Evolutionary conservation across 1,140 invertebrate species (phyloP).

Genomic region (Ericerus pela): DNA sequence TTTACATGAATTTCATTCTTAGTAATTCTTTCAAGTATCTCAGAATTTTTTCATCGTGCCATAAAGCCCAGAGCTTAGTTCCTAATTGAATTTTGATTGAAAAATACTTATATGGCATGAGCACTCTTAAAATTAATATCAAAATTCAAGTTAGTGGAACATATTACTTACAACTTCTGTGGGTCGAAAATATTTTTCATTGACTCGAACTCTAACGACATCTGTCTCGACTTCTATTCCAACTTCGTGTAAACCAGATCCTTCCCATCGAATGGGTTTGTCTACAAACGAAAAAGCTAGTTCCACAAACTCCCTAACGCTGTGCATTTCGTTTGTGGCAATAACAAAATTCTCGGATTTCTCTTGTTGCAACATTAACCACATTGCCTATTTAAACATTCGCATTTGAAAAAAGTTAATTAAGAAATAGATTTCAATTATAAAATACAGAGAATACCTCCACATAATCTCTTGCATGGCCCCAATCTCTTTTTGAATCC

Average conservation of each 20-base stretch:
- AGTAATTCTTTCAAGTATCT: too few species aligned
- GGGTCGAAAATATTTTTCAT: conserved; percentile 90
- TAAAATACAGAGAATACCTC: conserved; percentile 43
- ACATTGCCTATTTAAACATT: conserved; percentile 86
- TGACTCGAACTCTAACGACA: conserved; percentile 72
- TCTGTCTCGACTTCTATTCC: conserved; percentile 70
- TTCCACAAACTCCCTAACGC: conserved; percentile 93
- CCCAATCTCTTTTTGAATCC: conserved; percentile 95
- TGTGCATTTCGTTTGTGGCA: conserved; percentile 87
- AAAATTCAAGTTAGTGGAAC: conserved; percentile 7
- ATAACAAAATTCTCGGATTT: conserved; percentile 92
- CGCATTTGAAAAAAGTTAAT: conserved; percentile 13
- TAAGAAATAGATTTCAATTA: neutral
- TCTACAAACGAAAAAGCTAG: conserved; percentile 69
- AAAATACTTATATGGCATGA: too few species aligned
- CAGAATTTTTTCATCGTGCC: too few species aligned
- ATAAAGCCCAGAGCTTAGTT: too few species aligned
- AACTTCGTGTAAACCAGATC: conserved; percentile 67
- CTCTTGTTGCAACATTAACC: conserved; percentile 95
- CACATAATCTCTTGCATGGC: conserved; percentile 97
- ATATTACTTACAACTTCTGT: conserved; percentile 81
- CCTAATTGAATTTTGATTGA: too few species aligned
- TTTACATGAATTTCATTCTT: too few species aligned
- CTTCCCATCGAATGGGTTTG: conserved; percentile 66
- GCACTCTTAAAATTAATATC: too few species aligned